Conservation (phyloP, 2,797 vertebrate genomes). For the Tauraco hartlaubi region DNA sequence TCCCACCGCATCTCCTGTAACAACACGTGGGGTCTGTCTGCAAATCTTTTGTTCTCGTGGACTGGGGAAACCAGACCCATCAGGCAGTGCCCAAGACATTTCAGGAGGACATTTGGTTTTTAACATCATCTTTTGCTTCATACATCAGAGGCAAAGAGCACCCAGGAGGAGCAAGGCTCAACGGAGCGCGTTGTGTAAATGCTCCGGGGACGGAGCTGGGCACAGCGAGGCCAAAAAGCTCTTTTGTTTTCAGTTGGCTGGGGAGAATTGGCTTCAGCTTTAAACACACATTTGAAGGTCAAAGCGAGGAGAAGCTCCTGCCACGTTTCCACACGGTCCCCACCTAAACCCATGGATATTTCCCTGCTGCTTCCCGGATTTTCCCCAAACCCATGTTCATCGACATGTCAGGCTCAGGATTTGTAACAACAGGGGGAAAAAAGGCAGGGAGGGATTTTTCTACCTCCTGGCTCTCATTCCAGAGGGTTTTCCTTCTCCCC, state of each 20-base stretch:
- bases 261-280: not conserved
- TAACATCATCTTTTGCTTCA: not conserved
- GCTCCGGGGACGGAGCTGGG: not conserved
- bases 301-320: not conserved
- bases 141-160: not conserved
- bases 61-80: not conserved
- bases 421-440: not conserved
- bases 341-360: not conserved
- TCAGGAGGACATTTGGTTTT: not conserved
- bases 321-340: rapidly evolving
- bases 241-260: not conserved
- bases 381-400: not conserved
- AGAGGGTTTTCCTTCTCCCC: not conserved
- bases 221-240: rapidly evolving
- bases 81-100: not conserved
- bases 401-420: not conserved
- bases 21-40: not conserved
- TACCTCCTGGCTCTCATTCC: not conserved
- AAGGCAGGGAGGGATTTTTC: not conserved
- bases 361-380: not conserved
- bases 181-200: rapidly evolving
- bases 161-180: not conserved
- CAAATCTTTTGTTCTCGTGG: not conserved
- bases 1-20: not conserved
- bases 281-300: not conserved